Conservation (phyloP, 2,888 invertebrate genomes). For the Atrina japonica region DNA sequence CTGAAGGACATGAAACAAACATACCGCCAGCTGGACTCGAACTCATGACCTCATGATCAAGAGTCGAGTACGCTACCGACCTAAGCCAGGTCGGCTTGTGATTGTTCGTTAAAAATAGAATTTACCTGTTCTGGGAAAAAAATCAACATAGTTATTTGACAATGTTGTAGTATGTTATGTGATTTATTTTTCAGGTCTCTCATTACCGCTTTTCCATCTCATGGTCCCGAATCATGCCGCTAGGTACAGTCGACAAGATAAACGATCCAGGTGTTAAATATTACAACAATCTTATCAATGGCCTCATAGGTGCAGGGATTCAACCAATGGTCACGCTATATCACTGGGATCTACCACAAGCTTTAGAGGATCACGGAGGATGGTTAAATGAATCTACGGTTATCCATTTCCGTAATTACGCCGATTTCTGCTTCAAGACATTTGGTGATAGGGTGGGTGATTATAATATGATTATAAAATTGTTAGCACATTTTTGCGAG, state of each 20-base stretch:
- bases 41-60: no score
- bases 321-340: slow-evolving; percentile 84
- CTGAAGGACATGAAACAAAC: no score
- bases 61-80: no score
- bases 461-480: not conserved
- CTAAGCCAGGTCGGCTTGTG: no score
- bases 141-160: no score
- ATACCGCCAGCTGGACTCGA: no score
- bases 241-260: slow-evolving; percentile 77
- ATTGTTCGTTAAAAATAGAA: no score
- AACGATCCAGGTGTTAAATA: slow-evolving; percentile 86
- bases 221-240: slow-evolving; percentile 89
- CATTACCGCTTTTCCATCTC: slow-evolving; percentile 82
- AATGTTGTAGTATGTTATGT: no score
- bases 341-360: slow-evolving; percentile 79
- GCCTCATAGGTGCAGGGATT: slow-evolving; percentile 82
- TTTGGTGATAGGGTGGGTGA: slow-evolving; percentile 78
- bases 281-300: slow-evolving; percentile 89
- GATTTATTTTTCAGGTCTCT: slow-evolving; percentile 63
- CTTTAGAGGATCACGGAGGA: slow-evolving; percentile 75
- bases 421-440: slow-evolving; percentile 74
- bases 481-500: slow-evolving; percentile 77
- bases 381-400: slow-evolving; percentile 75
- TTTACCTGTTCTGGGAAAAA: no score
- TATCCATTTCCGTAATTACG: slow-evolving; percentile 78